These are phyloP conservation scores for Teleopsis dalmanni DNA, from an alignment of 1,140 invertebrate genomes.

Conservation along the genomic window DNA sequence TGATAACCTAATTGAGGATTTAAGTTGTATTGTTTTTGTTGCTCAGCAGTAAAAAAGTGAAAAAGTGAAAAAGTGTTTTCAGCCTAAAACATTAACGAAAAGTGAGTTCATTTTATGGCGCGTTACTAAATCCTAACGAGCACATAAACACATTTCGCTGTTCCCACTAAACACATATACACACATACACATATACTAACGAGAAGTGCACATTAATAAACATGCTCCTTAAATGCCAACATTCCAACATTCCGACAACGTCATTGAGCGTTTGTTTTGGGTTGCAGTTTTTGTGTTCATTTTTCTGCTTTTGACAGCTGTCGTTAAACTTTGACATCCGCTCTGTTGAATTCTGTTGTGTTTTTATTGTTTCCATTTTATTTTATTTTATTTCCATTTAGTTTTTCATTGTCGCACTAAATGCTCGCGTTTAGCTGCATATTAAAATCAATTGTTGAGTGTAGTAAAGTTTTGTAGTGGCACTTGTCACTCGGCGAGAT, in stretches of 20 bases:
- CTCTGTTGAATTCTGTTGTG: not conserved
- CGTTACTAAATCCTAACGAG: no score
- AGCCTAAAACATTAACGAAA: no score
- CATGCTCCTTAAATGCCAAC: no score
- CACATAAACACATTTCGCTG: no score
- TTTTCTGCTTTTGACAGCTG: conserved; percentile 5
- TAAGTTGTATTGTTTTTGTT: no score
- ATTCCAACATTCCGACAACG: not conserved
- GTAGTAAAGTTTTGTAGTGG: no score
- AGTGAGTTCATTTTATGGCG: no score
- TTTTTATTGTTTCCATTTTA: not conserved
- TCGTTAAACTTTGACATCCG: conserved; percentile 5
- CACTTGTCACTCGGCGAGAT: conserved; percentile 3
- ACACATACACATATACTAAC: not conserved
- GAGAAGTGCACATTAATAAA: no score
- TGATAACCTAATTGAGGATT: no score
- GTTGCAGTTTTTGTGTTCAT: not conserved
- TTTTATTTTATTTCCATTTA: not conserved
- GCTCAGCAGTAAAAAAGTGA: no score
- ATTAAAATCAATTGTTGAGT: conserved; percentile 6
- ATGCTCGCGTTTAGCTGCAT: conserved; percentile 8
- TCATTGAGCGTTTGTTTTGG: not conserved
- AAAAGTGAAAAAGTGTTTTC: no score
- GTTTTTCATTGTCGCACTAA: not conserved
- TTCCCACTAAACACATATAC: not conserved